Evolutionary conservation across 2,888 invertebrate genomes (phyloP), one percentile per base, ranked within the genome.

Genomic region (Cyclophora albipunctata): DNA sequence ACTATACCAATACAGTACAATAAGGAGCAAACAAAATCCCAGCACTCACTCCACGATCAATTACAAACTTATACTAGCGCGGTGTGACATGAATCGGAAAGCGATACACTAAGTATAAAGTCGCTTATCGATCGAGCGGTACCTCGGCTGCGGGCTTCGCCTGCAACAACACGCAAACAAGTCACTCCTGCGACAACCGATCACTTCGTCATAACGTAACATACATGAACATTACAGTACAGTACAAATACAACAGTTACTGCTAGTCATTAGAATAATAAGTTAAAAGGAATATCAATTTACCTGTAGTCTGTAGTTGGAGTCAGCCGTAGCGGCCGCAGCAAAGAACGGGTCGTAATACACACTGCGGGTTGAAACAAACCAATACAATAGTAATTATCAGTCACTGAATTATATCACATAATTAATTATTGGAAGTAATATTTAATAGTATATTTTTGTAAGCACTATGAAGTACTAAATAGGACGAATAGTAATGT

Each of bases 321-420:
- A 94, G 90, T 96, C 96, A 72, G 95, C 94, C 69, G 91, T 90
- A 62, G 95, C 94, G 61, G 96, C 95, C 66, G 96, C 95, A 64
- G 96, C 96, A 90, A 98, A 90, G 92, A 97, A 96, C 73, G 96
- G 97, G 91, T 98, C 97, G 91, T 97, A 98, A 91, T 97, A 98
- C 66, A 97, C 94, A 89, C 97, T 95, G 90, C 87, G 92, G 90
- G 80, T 79, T 71, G 69, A 74, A 78, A 71, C 54, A 53, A 49
- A 47, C 46, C 6, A 52, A 53, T 37, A 54, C 55, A 35, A 20
- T 4, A 34, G n/a, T 44, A 47, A 42, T 45, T 20, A 20, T 40
- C 45, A 48, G 5, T 37, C 5, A 37, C 5, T 37, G 41, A 52
- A n/a, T 20, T 42, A n/a, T 7, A 6, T 34, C 34, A 34, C 5